Conservation (phyloP, 2,113 vertebrate species). For the Sylvietta virens region DNA sequence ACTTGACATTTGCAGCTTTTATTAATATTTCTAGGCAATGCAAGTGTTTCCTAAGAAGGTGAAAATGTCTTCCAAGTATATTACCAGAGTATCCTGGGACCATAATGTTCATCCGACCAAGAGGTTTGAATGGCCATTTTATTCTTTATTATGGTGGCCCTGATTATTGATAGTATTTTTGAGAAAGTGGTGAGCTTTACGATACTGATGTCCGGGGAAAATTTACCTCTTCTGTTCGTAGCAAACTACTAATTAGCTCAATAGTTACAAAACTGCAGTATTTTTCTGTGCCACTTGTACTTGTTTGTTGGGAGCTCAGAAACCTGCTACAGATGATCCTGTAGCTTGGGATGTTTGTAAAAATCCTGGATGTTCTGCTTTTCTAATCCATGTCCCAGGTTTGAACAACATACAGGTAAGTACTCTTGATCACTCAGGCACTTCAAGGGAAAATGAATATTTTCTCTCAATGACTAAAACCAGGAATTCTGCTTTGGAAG, state of each 20-base stretch:
- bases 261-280: neutral
- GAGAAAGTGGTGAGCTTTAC: neutral
- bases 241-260: neutral
- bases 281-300: neutral
- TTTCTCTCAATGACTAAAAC: neutral
- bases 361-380: neutral
- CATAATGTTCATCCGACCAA: neutral
- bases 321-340: neutral
- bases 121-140: neutral
- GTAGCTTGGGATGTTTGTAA: neutral
- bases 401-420: neutral
- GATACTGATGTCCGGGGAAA: neutral
- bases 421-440: neutral
- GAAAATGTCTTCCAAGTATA: neutral
- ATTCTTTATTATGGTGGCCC: neutral
- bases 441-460: fast-evolving
- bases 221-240: neutral
- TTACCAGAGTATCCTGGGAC: neutral
- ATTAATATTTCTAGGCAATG: neutral
- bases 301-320: neutral
- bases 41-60: neutral
- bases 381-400: neutral
- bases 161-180: neutral
- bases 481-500: neutral
- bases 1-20: neutral